Evolutionary conservation across 35 echinoderm and acorn worm species (phyloP), one percentile per base, ranked within the genome.

Genomic region (Amphiura filiformis): DNA sequence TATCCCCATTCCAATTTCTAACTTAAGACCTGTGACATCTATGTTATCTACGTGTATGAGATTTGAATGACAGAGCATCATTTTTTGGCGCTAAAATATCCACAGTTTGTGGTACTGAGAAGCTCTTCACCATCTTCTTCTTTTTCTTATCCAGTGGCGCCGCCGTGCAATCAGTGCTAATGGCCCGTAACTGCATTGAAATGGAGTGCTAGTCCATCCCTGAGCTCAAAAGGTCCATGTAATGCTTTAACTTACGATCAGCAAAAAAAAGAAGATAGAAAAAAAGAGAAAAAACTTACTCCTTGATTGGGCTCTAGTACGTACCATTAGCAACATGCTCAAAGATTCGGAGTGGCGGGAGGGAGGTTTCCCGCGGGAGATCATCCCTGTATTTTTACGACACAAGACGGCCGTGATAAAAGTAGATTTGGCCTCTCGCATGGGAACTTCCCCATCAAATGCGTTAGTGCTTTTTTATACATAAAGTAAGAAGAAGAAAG

Each of bases 391-490:
- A 70, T 26, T 70, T 47, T 70, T 4, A 70, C 61, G 61, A 70
- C 15, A n/a, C 7, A 26, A 70, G 61, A 70, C 61, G 61, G 28
- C 61, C 61, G 61, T 70, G 61, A 70, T 23, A 70, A 70, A 70
- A 70, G 61, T 70, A 70, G 61, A 70, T 70, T 70, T 70, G 61
- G 61, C 61, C 61, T 70, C 61, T 70, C 61, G 28, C 61, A 15
- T 13, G 61, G 61, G 61, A 70, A 30, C 61, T 70, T 70, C 28
- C 61, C 61, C 17, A 26, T 70, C 41, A 47, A 47, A 47, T 47
- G 17, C 41, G 61, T 70, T 70, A 70, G 61, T 70, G 61, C 41
- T 47, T 47, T 7, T 70, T 70, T 70, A 70, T 70, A 70, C 28
- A 30, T 26, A 70, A 23, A 70, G 61, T 70, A 30, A 70, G n/a